Percentiles rank a stretch among this genome's conserved stretches.
phyloP scores from a whole-genome alignment of 2,888 invertebrate genomes.

The Aporophyla lueneburgensis region DNA sequence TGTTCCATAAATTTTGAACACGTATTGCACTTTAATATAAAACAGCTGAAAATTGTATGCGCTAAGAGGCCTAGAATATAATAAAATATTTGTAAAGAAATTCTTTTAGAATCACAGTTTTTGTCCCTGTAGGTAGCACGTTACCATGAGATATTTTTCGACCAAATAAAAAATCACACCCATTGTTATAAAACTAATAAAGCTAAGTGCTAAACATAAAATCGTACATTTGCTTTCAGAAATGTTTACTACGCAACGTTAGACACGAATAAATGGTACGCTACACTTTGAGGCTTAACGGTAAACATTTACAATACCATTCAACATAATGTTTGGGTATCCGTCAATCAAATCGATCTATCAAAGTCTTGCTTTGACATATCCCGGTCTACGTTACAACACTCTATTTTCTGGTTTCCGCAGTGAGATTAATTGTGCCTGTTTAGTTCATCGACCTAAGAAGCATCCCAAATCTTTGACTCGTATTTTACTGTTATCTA shows the following conservation, averaged over 20 bases:
- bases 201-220: background rate
- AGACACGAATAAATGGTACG: constrained; percentile 18
- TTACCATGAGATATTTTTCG: too few relatives aligned
- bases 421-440: constrained; percentile 6
- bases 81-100: too few relatives aligned
- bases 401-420: constrained; percentile 14
- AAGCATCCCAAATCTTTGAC: background rate
- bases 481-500: background rate
- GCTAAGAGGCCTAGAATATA: too few relatives aligned
- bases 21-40: too few relatives aligned
- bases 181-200: background rate
- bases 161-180: background rate
- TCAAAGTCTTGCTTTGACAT: constrained; percentile 44
- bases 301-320: constrained; percentile 32
- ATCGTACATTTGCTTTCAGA: constrained; percentile 3
- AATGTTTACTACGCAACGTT: background rate
- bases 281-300: constrained; percentile 13
- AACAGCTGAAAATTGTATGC: too few relatives aligned
- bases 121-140: too few relatives aligned
- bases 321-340: constrained; percentile 26
- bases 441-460: constrained; percentile 8
- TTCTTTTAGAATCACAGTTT: too few relatives aligned
- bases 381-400: constrained; percentile 20
- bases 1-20: too few relatives aligned
- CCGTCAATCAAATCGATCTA: constrained; percentile 44